phyloP scores from a whole-genome alignment of 2,888 invertebrate species.

The Xanthorhoe spadicearia region DNA sequence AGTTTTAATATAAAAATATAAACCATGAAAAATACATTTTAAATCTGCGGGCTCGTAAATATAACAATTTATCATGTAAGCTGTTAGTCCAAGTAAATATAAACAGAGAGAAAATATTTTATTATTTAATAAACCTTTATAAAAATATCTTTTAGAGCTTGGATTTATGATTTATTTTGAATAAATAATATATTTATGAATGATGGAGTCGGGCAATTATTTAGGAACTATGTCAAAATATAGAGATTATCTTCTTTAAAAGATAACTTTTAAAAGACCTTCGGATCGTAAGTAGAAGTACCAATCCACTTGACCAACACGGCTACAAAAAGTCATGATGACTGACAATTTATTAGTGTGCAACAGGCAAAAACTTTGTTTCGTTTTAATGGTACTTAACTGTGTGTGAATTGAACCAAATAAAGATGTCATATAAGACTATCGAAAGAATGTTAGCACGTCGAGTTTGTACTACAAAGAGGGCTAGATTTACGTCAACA shows the following conservation, averaged over 20 bases:
- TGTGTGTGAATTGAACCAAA: too few relatives aligned
- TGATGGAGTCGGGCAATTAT: too few relatives aligned
- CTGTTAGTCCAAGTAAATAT: neutral
- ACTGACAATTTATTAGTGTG: too few relatives aligned
- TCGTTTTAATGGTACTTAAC: too few relatives aligned
- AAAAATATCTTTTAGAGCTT: neutral
- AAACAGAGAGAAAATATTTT: neutral
- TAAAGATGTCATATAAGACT: neutral
- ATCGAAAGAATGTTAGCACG: neutral
- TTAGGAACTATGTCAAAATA: too few relatives aligned
- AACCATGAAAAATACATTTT: neutral
- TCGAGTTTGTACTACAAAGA: constrained; percentile 17
- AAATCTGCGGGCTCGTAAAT: neutral
- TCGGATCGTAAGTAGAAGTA: too few relatives aligned
- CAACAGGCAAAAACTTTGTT: too few relatives aligned
- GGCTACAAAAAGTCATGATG: too few relatives aligned
- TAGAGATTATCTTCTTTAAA: too few relatives aligned
- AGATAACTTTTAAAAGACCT: too few relatives aligned
- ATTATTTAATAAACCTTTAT: neutral
- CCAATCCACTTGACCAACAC: too few relatives aligned
- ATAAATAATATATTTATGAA: neutral
- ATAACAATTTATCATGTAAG: neutral
- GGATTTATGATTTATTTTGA: neutral
- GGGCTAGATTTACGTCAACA: constrained; percentile 22
- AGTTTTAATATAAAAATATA: neutral